A percentile compares a stretch with the other conserved stretches of the same genome.
phyloP scores from a whole-genome alignment of 2,888 invertebrate genomes.

The Spodoptera exigua region DNA sequence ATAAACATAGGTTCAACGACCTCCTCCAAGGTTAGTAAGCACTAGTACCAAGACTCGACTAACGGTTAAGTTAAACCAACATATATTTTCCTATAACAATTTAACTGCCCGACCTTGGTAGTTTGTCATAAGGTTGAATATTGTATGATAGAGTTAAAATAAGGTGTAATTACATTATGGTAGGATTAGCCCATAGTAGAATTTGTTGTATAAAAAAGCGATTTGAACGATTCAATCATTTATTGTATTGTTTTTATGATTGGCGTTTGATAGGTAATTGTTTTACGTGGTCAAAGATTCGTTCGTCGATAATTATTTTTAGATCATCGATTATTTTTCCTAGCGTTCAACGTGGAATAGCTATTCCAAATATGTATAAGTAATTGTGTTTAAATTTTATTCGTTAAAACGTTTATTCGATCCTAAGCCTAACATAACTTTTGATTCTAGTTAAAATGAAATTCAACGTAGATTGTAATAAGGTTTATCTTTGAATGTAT shows the following conservation, averaged over 20 bases:
- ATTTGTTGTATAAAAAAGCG: slow-evolving; percentile 18
- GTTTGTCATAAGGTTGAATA: slow-evolving; percentile 15
- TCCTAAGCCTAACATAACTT: too few species aligned
- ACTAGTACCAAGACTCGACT: slow-evolving; percentile 37
- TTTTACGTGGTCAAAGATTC: slow-evolving; percentile 6
- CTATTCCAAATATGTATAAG: too few species aligned
- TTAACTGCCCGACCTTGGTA: slow-evolving; percentile 6
- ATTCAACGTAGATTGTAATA: too few species aligned
- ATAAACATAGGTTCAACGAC: slow-evolving; percentile 56
- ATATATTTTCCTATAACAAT: slow-evolving; percentile 15
- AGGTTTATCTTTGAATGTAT: too few species aligned
- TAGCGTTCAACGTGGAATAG: too few species aligned
- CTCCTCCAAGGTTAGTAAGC: slow-evolving; percentile 64
- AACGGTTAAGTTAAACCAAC: slow-evolving; percentile 56
- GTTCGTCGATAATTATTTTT: neutral
- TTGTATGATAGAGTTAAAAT: slow-evolving; percentile 6
- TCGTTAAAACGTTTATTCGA: too few species aligned
- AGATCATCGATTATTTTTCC: neutral
- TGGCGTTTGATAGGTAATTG: slow-evolving; percentile 6
- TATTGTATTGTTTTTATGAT: slow-evolving; percentile 15
- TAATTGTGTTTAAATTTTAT: too few species aligned
- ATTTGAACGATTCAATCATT: slow-evolving; percentile 25
- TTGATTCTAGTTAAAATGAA: too few species aligned
- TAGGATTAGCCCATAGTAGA: slow-evolving; percentile 25
- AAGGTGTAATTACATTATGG: slow-evolving; percentile 4